A percentile compares a stretch with the other conserved stretches of the same genome.
Evolutionary conservation across 2,888 invertebrate genomes (phyloP).

Genomic region (Apodemia mormo): DNA sequence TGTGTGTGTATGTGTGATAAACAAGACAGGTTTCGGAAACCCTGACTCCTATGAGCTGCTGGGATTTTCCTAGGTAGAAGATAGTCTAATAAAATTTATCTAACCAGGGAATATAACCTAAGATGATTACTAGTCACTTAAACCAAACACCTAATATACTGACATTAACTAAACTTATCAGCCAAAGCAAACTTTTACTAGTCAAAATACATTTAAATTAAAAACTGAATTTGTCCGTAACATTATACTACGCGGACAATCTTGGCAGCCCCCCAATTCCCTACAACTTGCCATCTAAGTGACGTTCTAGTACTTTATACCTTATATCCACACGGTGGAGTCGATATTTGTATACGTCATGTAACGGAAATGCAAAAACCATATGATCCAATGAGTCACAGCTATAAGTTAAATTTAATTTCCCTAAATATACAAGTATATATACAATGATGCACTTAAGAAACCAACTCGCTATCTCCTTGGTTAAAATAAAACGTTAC

Average conservation of each 20-base stretch:
- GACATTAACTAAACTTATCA: no score
- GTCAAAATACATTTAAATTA: background rate
- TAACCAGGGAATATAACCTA: no score
- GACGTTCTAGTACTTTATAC: background rate
- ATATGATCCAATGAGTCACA: conserved; percentile 19
- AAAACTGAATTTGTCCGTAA: background rate
- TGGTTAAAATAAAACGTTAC: no score
- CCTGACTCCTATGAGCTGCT: no score
- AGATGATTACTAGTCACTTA: no score
- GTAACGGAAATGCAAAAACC: conserved; percentile 17
- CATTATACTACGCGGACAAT: conserved; percentile 9
- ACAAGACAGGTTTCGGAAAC: no score
- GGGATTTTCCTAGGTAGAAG: no score
- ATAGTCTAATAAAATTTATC: no score
- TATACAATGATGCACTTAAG: background rate
- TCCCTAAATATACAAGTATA: background rate
- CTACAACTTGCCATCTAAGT: background rate
- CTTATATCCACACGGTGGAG: background rate
- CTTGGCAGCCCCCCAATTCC: conserved; percentile 11
- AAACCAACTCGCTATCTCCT: background rate
- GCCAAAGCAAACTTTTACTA: background rate
- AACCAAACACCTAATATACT: no score
- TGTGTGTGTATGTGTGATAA: no score
- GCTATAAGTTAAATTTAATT: conserved; percentile 2
- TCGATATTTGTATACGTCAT: background rate